These are phyloP conservation scores for Sebastiscus tertius DNA, from an alignment of 2,797 vertebrate species.

Conservation along the genomic window DNA sequence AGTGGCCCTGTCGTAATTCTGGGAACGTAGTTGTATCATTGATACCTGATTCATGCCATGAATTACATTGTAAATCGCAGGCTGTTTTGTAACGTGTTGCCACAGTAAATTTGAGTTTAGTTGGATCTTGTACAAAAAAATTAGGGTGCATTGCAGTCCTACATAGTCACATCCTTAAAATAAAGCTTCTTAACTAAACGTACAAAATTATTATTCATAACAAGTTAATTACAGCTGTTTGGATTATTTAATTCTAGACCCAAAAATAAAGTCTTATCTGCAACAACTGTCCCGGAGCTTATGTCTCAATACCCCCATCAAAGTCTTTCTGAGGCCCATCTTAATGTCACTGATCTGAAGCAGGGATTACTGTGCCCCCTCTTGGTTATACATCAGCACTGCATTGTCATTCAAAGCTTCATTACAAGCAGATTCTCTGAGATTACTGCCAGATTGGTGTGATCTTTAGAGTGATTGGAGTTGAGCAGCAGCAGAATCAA, in stretches of 20 bases:
- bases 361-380: constrained; percentile 75
- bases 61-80: neutral
- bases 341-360: constrained; percentile 19
- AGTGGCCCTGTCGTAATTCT: neutral
- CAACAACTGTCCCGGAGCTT: neutral
- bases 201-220: neutral
- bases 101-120: neutral
- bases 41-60: neutral
- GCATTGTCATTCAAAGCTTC: constrained; percentile 33
- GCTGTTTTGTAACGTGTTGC: neutral
- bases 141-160: neutral
- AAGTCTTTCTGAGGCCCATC: neutral
- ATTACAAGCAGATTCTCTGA: constrained; percentile 16
- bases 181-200: neutral
- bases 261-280: neutral
- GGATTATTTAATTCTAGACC: neutral
- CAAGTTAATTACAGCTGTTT: neutral
- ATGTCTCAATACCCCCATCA: neutral
- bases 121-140: neutral
- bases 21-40: neutral
- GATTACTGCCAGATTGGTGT: neutral
- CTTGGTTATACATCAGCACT: constrained; percentile 51
- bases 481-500: neutral
- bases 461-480: constrained; percentile 37
- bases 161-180: neutral